phyloP scores from a whole-genome alignment of 2,888 invertebrate species.

The Macroteleia sp. region DNA sequence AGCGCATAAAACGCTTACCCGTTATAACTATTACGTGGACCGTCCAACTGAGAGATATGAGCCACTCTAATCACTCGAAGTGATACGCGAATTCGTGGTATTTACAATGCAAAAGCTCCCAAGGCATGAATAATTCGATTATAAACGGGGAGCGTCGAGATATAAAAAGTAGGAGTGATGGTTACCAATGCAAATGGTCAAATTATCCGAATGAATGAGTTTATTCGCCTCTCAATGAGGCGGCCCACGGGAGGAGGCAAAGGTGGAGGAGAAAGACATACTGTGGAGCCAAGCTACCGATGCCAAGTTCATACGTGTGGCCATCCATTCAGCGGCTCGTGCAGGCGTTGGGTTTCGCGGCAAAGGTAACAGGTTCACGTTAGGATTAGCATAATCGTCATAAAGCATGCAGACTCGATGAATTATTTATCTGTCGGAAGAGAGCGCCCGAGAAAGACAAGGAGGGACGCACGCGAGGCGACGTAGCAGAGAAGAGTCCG shows the following conservation, averaged over 20 bases:
- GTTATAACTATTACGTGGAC: conserved; percentile 18
- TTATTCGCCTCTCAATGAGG: conserved; percentile 61
- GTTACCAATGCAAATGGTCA: conserved; percentile 58
- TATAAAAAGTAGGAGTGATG: conserved; percentile 48
- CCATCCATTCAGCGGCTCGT: conserved; percentile 65
- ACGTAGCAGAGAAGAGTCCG: conserved; percentile 44
- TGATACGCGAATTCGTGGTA: not conserved
- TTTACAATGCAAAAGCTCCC: conserved; percentile 15
- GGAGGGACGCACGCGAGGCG: conserved; percentile 63
- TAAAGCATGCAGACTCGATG: conserved; percentile 82
- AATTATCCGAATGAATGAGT: conserved; percentile 65
- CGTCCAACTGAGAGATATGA: not conserved
- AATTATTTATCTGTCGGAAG: conserved; percentile 83
- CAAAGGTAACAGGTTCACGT: conserved; percentile 81
- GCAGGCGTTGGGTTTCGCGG: conserved; percentile 67
- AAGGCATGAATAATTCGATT: conserved; percentile 41
- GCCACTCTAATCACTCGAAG: not conserved
- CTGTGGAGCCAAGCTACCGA: conserved; percentile 44
- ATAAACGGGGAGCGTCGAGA: conserved; percentile 2
- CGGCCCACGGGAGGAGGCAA: conserved; percentile 9
- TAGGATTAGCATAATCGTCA: conserved; percentile 83
- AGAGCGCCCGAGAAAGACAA: conserved; percentile 55
- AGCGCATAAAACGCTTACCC: conserved; percentile 17
- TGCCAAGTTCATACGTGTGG: conserved; percentile 65
- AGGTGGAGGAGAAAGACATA: conserved; percentile 14